Conservation (phyloP, 2,797 vertebrate genomes). For the Lacerta bilineata region DNA sequence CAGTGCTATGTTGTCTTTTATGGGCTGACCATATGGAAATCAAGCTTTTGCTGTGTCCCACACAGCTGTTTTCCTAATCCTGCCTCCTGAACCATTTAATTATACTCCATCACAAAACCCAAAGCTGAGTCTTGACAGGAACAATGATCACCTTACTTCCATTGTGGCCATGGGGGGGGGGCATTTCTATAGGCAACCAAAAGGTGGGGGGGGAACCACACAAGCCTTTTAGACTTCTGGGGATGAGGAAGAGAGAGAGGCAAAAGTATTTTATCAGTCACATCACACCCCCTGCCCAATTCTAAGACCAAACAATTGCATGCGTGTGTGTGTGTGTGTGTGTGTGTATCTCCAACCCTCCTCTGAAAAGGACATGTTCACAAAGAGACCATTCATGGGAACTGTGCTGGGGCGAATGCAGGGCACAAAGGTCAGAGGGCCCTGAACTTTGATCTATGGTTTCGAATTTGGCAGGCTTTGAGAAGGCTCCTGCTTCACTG, state of each 20-base stretch:
- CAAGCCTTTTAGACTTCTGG: slow-evolving; percentile 56
- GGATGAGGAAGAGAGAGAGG: neutral
- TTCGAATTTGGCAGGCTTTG: slow-evolving; percentile 72
- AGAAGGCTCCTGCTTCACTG: slow-evolving; percentile 76
- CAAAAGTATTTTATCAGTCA: slow-evolving; percentile 69
- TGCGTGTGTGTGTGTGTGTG: neutral
- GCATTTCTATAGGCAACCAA: slow-evolving; percentile 52
- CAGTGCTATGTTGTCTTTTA: slow-evolving; percentile 70
- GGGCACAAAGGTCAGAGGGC: slow-evolving; percentile 71
- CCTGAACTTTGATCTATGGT: slow-evolving; percentile 76
- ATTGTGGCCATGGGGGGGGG: slow-evolving; percentile 48
- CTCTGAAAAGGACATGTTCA: slow-evolving; percentile 49
- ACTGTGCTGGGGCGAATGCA: slow-evolving; percentile 60
- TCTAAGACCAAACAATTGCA: slow-evolving; percentile 70
- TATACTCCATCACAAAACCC: slow-evolving; percentile 68
- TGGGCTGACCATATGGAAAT: slow-evolving; percentile 78
- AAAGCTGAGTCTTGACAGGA: slow-evolving; percentile 46
- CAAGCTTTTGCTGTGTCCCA: slow-evolving; percentile 58
- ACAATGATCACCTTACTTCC: slow-evolving; percentile 75
- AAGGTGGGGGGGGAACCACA: slow-evolving; percentile 51
- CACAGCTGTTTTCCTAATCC: slow-evolving; percentile 62
- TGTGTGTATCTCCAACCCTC: neutral
- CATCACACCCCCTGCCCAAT: slow-evolving; percentile 52
- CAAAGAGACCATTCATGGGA: slow-evolving; percentile 70
- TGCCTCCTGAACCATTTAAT: slow-evolving; percentile 76